phyloP scores from a whole-genome alignment of 2,888 invertebrate genomes.

The Mythimna albipuncta region DNA sequence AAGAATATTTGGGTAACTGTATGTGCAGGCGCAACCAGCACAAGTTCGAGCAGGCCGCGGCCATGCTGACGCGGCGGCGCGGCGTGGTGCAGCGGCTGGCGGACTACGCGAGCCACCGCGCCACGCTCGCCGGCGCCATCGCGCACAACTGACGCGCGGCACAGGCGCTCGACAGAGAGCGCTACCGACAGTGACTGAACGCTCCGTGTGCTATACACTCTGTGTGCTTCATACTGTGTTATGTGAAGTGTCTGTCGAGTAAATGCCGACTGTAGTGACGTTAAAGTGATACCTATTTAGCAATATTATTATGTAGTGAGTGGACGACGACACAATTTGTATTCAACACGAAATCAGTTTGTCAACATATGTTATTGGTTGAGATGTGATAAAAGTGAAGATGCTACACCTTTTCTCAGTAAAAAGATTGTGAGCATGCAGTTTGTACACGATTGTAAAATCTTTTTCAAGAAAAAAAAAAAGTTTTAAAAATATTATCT shows the following conservation, averaged over 20 bases:
- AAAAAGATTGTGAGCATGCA: constrained; percentile 4
- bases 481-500: not conserved
- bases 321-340: not conserved
- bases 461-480: not conserved
- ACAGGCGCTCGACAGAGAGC: not conserved
- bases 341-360: constrained; percentile 19
- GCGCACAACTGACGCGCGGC: not conserved
- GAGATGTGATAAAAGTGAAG: not conserved
- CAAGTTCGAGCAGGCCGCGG: constrained; percentile 92
- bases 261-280: not conserved
- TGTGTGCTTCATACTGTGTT: not conserved
- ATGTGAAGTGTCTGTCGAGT: not conserved
- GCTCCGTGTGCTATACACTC: not conserved
- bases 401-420: constrained; percentile 7
- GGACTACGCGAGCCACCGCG: constrained; percentile 72
- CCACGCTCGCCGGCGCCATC: constrained; percentile 73
- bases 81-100: constrained; percentile 68
- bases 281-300: constrained; percentile 12
- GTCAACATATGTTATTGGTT: not conserved
- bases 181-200: not conserved
- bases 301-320: constrained; percentile 3
- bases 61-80: constrained; percentile 77
- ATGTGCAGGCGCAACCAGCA: constrained; percentile 93
- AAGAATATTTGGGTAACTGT: too few species aligned
- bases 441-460: not conserved